phyloP scores from a whole-genome alignment of 2,113 vertebrate genomes.

The Pleuronectes platessa region DNA sequence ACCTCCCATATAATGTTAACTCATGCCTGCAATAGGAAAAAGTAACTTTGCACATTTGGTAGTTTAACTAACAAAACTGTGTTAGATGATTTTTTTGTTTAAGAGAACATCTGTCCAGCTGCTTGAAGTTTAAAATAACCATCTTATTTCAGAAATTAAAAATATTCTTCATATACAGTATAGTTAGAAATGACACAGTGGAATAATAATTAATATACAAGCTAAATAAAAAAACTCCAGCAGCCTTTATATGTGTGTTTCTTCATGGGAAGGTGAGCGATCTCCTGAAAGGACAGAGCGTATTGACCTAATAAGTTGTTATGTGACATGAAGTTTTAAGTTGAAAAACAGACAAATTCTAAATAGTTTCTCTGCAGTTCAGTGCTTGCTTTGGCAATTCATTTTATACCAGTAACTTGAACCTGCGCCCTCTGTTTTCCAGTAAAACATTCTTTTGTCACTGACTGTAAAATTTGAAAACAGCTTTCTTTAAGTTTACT shows the following conservation, averaged over 20 bases:
- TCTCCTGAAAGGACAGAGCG: not conserved
- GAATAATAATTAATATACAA: not conserved
- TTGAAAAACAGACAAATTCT: slow-evolving; percentile 7
- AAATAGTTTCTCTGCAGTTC: slow-evolving; percentile 20
- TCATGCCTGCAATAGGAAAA: not conserved
- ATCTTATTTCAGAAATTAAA: not conserved
- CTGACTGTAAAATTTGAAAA: not conserved
- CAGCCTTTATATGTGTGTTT: not conserved
- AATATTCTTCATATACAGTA: not conserved
- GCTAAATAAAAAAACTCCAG: not conserved
- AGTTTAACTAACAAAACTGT: not conserved
- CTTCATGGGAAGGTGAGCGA: not conserved
- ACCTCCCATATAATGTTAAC: not conserved
- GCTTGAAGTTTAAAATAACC: not conserved
- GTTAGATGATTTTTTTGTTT: not conserved
- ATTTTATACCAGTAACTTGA: slow-evolving; percentile 6
- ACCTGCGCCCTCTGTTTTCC: slow-evolving; percentile 11
- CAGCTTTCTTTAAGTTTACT: not conserved
- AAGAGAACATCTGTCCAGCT: not conserved
- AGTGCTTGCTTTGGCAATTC: slow-evolving; percentile 38
- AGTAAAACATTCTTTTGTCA: slow-evolving; percentile 35
- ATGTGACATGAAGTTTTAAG: not conserved
- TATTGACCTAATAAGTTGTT: not conserved
- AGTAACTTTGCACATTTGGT: not conserved
- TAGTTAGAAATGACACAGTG: not conserved